Evolutionary conservation across 2,888 invertebrate genomes (phyloP).

Genomic region (Drosophila colorata): DNA sequence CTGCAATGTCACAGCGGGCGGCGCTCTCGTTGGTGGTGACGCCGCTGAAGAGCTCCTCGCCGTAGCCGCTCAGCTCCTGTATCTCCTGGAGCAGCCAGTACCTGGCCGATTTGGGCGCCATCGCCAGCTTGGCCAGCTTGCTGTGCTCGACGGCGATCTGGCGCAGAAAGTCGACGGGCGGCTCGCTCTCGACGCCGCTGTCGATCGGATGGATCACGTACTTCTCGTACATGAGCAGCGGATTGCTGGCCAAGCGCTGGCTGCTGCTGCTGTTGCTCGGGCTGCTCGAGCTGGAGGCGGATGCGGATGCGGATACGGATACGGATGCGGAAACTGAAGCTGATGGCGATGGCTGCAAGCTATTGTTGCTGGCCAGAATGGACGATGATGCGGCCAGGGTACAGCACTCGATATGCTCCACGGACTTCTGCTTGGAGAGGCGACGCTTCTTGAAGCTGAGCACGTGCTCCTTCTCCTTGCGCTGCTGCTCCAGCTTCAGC

Average conservation of each 20-base stretch:
- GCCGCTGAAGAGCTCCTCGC: constrained; percentile 92
- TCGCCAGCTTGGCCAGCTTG: constrained; percentile 86
- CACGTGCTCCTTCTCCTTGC: constrained; percentile 83
- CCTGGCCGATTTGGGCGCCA: constrained; percentile 92
- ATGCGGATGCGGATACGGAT: constrained; percentile 38
- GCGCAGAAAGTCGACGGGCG: constrained; percentile 82
- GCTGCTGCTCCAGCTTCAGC: constrained; percentile 65
- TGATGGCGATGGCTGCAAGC: constrained; percentile 51
- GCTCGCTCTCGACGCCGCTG: constrained; percentile 45
- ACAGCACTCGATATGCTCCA: constrained; percentile 81
- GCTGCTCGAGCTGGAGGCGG: constrained; percentile 54
- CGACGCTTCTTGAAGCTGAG: constrained; percentile 84
- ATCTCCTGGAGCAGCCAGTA: constrained; percentile 94
- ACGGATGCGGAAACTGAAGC: constrained; percentile 47
- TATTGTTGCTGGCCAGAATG: constrained; percentile 15
- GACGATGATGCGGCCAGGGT: constrained; percentile 23
- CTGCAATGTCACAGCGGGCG: constrained; percentile 88
- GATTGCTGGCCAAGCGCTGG: constrained; percentile 71
- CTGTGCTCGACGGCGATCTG: constrained; percentile 84
- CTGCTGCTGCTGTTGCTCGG: constrained; percentile 66
- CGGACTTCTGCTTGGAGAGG: constrained; percentile 84
- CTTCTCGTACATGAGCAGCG: constrained; percentile 82
- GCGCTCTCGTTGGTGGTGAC: constrained; percentile 85
- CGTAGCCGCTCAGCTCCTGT: constrained; percentile 91
- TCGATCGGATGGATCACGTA: constrained; percentile 79